phyloP scores from a whole-genome alignment of 2,113 vertebrate genomes.

The Sarotherodon lohbergeri region DNA sequence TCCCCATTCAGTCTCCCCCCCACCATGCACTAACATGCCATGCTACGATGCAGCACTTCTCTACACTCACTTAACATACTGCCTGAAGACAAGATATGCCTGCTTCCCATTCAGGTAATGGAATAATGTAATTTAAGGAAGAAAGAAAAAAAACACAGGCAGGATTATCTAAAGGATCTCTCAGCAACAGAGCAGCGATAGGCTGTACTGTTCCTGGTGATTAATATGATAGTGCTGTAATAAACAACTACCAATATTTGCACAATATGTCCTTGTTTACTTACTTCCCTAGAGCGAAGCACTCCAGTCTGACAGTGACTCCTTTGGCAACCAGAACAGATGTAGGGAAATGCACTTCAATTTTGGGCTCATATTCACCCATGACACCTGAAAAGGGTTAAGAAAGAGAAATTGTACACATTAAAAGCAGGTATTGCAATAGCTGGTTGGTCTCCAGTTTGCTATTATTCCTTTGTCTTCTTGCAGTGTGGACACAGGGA shows the following conservation, averaged over 20 bases:
- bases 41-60: conserved; percentile 44
- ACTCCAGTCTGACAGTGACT: conserved; percentile 90
- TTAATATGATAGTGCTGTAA: conserved; percentile 16
- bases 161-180: conserved; percentile 25
- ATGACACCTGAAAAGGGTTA: conserved; percentile 84
- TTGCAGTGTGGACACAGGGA: not conserved
- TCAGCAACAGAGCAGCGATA: not conserved
- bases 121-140: conserved; percentile 53
- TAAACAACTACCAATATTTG: conserved; percentile 20
- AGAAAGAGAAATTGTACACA: conserved; percentile 32
- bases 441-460: not conserved
- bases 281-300: conserved; percentile 98
- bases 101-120: conserved; percentile 55
- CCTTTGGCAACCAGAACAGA: conserved; percentile 87
- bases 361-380: conserved; percentile 98
- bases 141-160: not conserved
- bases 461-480: not conserved
- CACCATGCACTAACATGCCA: conserved; percentile 52
- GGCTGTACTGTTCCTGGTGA: not conserved
- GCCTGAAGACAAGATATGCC: conserved; percentile 55
- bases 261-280: conserved; percentile 59
- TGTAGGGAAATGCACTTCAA: conserved; percentile 92
- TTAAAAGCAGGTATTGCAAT: conserved; percentile 9
- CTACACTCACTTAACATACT: conserved; percentile 61
- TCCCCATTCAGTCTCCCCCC: conserved; percentile 17